Evolutionary conservation across 1,140 invertebrate genomes (phyloP).

Genomic region (Ceratosolen solmsi): DNA sequence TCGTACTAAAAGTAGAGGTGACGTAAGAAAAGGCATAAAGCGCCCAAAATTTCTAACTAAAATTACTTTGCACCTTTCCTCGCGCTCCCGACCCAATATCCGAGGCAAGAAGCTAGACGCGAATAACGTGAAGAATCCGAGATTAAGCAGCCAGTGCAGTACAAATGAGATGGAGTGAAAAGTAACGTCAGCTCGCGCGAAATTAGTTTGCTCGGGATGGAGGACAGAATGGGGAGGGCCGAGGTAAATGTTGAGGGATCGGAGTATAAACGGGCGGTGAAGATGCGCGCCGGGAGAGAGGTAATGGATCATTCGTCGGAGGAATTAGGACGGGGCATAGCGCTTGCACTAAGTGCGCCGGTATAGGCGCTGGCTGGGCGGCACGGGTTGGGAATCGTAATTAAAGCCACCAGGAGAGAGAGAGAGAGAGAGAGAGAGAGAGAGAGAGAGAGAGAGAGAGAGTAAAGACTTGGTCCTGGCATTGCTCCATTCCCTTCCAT

Average conservation of each 20-base stretch:
- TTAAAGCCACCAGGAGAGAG: too few species aligned
- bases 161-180: background rate
- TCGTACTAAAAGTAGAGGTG: too few species aligned
- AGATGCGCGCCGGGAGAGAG: too few species aligned
- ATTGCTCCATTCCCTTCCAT: too few species aligned
- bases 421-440: too few species aligned
- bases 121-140: background rate
- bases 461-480: too few species aligned
- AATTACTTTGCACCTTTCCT: background rate
- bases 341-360: background rate
- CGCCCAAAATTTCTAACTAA: background rate
- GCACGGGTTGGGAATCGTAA: too few species aligned
- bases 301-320: background rate
- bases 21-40: background rate
- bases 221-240: background rate
- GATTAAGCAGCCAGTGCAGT: background rate
- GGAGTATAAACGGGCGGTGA: too few species aligned
- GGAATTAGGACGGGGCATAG: conserved; percentile 8
- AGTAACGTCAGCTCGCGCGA: background rate
- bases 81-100: too few species aligned
- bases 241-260: background rate
- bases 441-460: too few species aligned
- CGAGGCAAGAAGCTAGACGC: background rate
- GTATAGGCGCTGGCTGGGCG: too few species aligned
- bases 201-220: background rate